Evolutionary conservation across 2,888 invertebrate genomes (phyloP).

Genomic region (Augiades crinisus): DNA sequence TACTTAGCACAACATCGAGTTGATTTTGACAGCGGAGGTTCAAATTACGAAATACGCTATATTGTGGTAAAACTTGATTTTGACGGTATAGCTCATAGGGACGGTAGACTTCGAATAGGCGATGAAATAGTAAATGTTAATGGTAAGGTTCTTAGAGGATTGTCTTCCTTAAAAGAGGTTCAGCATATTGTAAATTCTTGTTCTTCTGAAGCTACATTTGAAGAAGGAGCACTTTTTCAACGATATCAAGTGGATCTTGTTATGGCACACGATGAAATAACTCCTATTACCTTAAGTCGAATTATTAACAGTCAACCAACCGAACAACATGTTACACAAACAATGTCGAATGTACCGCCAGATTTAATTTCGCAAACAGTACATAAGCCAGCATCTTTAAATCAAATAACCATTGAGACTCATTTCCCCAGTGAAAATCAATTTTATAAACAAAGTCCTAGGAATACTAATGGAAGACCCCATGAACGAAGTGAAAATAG

Average conservation of each 20-base stretch:
- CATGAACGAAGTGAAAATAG: constrained; percentile 46
- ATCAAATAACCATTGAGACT: constrained; percentile 71
- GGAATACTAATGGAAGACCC: constrained; percentile 41
- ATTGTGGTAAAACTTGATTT: constrained; percentile 84
- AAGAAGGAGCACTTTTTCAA: constrained; percentile 62
- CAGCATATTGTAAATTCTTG: constrained; percentile 80
- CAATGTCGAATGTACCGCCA: constrained; percentile 58
- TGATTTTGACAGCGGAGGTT: constrained; percentile 73
- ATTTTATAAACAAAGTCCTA: constrained; percentile 43
- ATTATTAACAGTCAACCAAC: constrained; percentile 62
- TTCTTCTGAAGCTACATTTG: constrained; percentile 67
- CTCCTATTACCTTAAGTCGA: constrained; percentile 74
- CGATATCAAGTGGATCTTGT: constrained; percentile 82
- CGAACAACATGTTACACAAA: constrained; percentile 48
- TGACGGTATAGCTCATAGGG: constrained; percentile 87
- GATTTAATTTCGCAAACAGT: constrained; percentile 74
- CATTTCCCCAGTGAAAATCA: constrained; percentile 68
- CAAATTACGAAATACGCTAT: constrained; percentile 82
- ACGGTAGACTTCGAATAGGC: constrained; percentile 90
- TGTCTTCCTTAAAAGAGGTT: constrained; percentile 85
- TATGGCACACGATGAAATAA: constrained; percentile 84
- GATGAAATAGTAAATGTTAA: constrained; percentile 96
- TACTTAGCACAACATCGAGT: constrained; percentile 85
- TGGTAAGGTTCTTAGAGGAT: constrained; percentile 88
- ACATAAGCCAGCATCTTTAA: constrained; percentile 62